These are phyloP conservation scores for Okapia johnstoni DNA, from an alignment of 2,113 vertebrate species.

Conservation along the genomic window DNA sequence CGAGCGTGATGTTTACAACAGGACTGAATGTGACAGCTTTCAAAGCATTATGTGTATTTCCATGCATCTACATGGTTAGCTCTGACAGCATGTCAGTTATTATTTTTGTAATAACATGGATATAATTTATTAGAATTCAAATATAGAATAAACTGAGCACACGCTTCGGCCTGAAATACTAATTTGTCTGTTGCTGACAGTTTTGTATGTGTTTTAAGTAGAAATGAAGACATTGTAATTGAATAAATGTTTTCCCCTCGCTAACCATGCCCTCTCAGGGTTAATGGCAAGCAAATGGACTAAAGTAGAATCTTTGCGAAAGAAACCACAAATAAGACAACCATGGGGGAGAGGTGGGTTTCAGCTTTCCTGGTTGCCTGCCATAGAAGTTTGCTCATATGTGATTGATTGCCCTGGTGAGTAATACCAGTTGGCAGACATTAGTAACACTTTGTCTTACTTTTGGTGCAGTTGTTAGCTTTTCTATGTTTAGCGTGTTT, in stretches of 20 bases:
- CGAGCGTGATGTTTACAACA: constrained; percentile 82
- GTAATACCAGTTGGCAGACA: constrained; percentile 83
- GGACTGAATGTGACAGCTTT: constrained; percentile 83
- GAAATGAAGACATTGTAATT: constrained; percentile 75
- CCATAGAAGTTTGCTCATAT: constrained; percentile 62
- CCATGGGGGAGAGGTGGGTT: constrained; percentile 62
- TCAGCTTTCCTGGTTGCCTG: constrained; percentile 65
- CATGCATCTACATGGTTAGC: constrained; percentile 75
- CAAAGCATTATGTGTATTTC: constrained; percentile 84
- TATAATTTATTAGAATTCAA: constrained; percentile 85
- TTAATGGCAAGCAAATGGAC: constrained; percentile 74
- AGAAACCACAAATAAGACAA: constrained; percentile 77
- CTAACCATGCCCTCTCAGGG: constrained; percentile 71
- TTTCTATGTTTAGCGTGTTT: constrained; percentile 81
- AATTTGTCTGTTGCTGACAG: constrained; percentile 80
- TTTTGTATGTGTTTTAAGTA: constrained; percentile 76
- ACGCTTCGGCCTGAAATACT: constrained; percentile 77
- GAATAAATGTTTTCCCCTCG: constrained; percentile 68
- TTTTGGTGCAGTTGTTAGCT: constrained; percentile 81
- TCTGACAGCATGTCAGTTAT: constrained; percentile 86
- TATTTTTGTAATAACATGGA: constrained; percentile 81
- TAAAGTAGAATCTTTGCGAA: constrained; percentile 61
- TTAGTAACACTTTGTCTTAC: constrained; percentile 84
- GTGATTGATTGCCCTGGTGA: constrained; percentile 78
- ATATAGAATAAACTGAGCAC: constrained; percentile 80